Conservation (phyloP, 1,140 invertebrate genomes). For the Conopomorpha cramerella region DNA sequence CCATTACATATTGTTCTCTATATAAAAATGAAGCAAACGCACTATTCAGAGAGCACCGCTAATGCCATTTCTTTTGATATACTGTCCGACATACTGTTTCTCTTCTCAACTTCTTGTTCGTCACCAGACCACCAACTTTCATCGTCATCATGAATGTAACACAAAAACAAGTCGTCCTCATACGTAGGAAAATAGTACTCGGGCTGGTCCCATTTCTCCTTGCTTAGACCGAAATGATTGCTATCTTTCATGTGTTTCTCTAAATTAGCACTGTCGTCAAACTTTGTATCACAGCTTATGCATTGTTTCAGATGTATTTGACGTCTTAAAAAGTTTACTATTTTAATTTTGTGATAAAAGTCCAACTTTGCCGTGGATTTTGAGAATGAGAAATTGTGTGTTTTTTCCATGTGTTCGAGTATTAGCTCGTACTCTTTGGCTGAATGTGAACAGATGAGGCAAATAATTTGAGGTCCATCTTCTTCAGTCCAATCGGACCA, state of each 20-base stretch:
- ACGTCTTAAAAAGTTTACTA: conserved; percentile 85
- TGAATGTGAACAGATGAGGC: conserved; percentile 71
- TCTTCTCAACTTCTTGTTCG: conserved; percentile 34
- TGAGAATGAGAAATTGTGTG: conserved; percentile 73
- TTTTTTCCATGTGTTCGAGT: conserved; percentile 69
- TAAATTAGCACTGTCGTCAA: conserved; percentile 60
- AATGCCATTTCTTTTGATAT: conserved; percentile 56
- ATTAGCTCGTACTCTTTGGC: conserved; percentile 65
- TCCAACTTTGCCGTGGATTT: conserved; percentile 62
- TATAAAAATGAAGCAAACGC: too few species aligned
- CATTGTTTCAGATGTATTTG: conserved; percentile 76
- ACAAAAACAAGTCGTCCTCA: conserved; percentile 87
- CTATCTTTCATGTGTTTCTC: conserved; percentile 72
- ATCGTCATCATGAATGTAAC: conserved; percentile 73
- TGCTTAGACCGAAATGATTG: conserved; percentile 70
- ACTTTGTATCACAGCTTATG: conserved; percentile 71
- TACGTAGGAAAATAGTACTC: conserved; percentile 91
- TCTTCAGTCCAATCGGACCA: conserved; percentile 86
- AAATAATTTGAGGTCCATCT: conserved; percentile 64
- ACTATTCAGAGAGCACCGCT: too few species aligned
- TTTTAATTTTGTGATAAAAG: conserved; percentile 88
- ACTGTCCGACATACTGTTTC: conserved; percentile 31
- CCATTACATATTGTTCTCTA: too few species aligned
- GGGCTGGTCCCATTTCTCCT: conserved; percentile 78
- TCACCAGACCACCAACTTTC: conserved; percentile 60